Percentiles rank a stretch among this genome's conserved stretches.
Evolutionary conservation across 2,888 invertebrate genomes (phyloP).

Genomic region (Unio delphinus): DNA sequence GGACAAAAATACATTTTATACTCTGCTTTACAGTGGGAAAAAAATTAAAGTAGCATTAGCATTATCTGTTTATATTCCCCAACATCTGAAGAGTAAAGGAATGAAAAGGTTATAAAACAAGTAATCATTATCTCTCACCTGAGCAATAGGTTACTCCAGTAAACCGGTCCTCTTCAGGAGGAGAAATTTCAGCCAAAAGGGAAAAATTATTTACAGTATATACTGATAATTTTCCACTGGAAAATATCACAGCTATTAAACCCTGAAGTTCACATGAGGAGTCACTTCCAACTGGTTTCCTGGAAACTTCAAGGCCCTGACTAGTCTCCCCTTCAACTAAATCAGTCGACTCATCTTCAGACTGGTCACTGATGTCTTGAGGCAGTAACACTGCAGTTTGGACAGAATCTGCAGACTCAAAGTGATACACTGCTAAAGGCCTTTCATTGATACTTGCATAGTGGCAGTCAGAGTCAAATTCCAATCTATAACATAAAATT

Average conservation of each 20-base stretch:
- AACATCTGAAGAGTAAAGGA: background rate
- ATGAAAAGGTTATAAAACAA: background rate
- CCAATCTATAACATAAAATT: slow-evolving; percentile 76
- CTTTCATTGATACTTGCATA: slow-evolving; percentile 74
- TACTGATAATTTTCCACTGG: slow-evolving; percentile 83
- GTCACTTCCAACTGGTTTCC: slow-evolving; percentile 2
- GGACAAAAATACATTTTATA: no score
- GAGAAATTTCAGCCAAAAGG: slow-evolving; percentile 77
- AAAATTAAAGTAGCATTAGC: no score
- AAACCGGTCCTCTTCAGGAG: slow-evolving; percentile 73
- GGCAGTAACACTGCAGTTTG: slow-evolving; percentile 58
- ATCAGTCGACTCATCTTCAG: slow-evolving; percentile 52
- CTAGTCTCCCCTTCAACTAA: no score
- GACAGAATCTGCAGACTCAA: slow-evolving; percentile 45
- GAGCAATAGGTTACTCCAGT: slow-evolving; percentile 89
- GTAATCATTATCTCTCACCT: slow-evolving; percentile 74
- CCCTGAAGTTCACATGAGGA: slow-evolving; percentile 25
- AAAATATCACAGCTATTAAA: slow-evolving; percentile 82
- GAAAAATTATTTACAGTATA: slow-evolving; percentile 82
- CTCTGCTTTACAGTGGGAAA: no score
- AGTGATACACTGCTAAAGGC: slow-evolving; percentile 73
- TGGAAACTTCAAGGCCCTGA: background rate
- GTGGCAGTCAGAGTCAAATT: slow-evolving; percentile 73
- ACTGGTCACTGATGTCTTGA: slow-evolving; percentile 50
- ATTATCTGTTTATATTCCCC: no score